Conservation (phyloP, 2,888 invertebrate species). For the Tiliacea aurago region DNA sequence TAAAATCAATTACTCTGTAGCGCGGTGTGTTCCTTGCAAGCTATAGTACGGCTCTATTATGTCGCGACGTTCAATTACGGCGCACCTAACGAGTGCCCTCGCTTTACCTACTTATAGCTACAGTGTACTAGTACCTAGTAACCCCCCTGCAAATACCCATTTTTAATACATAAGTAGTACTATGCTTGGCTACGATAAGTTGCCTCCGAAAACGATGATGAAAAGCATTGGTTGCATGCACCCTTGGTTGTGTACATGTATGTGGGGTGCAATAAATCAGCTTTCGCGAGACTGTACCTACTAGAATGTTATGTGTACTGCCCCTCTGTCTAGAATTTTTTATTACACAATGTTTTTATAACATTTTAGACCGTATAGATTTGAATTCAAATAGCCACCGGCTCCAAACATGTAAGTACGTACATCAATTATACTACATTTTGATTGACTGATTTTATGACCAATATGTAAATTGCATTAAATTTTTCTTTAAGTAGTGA, state of each 20-base stretch:
- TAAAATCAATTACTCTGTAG: conserved; percentile 23
- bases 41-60: conserved; percentile 24
- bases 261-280: neutral
- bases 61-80: conserved; percentile 48
- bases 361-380: no score
- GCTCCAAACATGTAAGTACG: no score
- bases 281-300: neutral
- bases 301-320: neutral
- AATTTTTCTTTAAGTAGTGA: no score
- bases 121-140: no score
- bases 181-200: neutral
- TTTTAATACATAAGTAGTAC: neutral
- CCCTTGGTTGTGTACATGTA: no score
- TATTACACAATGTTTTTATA: no score
- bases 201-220: neutral
- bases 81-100: neutral
- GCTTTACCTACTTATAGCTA: neutral
- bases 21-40: conserved; percentile 21
- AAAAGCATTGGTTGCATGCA: neutral
- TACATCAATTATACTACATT: no score
- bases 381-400: no score
- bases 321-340: neutral
- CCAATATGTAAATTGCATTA: no score
- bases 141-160: neutral
- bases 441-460: no score